Evolutionary conservation across 2,888 invertebrate species (phyloP).

Genomic region (Dioctria linearis): DNA sequence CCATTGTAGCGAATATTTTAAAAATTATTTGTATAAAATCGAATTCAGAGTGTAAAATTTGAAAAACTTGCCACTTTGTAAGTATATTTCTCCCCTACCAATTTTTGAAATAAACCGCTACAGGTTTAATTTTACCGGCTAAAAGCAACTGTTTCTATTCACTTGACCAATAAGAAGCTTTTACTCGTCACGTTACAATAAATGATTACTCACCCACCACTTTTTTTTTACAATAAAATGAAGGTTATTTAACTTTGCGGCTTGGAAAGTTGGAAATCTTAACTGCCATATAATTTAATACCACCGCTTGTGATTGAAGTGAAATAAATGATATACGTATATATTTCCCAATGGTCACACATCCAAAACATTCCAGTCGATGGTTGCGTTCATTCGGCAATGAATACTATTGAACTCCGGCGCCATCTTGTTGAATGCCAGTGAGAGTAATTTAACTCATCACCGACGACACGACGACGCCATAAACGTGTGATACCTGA

Average conservation of each 20-base stretch:
- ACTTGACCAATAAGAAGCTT: slow-evolving; percentile 70
- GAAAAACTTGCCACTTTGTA: too few relatives aligned
- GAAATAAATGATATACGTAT: not conserved
- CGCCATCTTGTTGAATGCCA: slow-evolving; percentile 51
- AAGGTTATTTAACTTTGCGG: slow-evolving; percentile 49
- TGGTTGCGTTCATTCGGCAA: slow-evolving; percentile 36
- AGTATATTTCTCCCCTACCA: too few relatives aligned
- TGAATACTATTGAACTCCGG: slow-evolving; percentile 6
- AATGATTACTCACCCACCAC: slow-evolving; percentile 58
- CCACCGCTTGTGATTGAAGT: not conserved
- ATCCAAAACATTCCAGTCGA: slow-evolving; percentile 11
- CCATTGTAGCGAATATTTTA: too few relatives aligned
- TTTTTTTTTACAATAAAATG: not conserved
- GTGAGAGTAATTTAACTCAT: slow-evolving; percentile 14
- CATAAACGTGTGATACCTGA: slow-evolving; percentile 19
- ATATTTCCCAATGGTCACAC: not conserved
- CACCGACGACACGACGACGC: slow-evolving; percentile 12
- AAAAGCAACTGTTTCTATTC: not conserved
- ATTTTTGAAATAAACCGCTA: too few relatives aligned
- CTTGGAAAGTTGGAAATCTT: slow-evolving; percentile 15
- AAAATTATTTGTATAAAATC: too few relatives aligned
- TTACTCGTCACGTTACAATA: slow-evolving; percentile 67
- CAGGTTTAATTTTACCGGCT: too few relatives aligned
- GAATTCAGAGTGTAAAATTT: too few relatives aligned
- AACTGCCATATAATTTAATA: not conserved